phyloP scores from a whole-genome alignment of 2,888 invertebrate species.

The Drosophila siamana region DNA sequence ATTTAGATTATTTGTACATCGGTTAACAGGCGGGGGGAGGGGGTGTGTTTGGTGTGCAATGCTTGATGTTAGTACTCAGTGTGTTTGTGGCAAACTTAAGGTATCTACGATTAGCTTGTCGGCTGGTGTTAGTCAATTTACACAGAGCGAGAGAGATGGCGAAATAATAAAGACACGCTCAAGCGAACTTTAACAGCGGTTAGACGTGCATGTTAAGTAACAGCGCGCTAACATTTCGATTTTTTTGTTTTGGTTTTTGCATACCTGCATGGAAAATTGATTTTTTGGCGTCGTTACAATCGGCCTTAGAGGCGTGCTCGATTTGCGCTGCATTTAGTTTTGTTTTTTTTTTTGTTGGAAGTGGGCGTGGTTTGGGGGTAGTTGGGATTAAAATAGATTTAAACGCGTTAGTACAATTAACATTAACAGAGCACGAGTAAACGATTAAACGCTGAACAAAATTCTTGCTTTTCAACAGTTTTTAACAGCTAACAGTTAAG shows the following conservation, averaged over 20 bases:
- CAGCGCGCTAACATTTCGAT: slow-evolving; percentile 43
- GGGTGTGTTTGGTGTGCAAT: slow-evolving; percentile 16
- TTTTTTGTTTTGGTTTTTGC: slow-evolving; percentile 58
- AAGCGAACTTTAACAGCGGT: slow-evolving; percentile 51
- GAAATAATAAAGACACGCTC: slow-evolving; percentile 24
- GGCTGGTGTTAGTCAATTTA: slow-evolving; percentile 35
- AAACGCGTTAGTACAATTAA: slow-evolving; percentile 63
- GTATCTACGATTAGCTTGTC: slow-evolving; percentile 45
- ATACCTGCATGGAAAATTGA: slow-evolving; percentile 85
- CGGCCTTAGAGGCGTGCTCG: slow-evolving; percentile 81
- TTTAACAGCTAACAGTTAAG: slow-evolving; percentile 34
- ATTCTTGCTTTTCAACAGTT: neutral
- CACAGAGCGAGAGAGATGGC: slow-evolving; percentile 15
- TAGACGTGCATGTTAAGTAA: slow-evolving; percentile 62
- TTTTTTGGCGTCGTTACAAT: slow-evolving; percentile 81
- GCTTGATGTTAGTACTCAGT: slow-evolving; percentile 35
- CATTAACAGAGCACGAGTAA: slow-evolving; percentile 37
- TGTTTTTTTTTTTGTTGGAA: no score
- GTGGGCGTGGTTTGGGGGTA: neutral
- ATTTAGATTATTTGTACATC: slow-evolving; percentile 47
- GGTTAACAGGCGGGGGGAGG: slow-evolving; percentile 23
- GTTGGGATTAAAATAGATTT: slow-evolving; percentile 49
- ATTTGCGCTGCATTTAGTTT: slow-evolving; percentile 83
- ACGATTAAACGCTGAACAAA: slow-evolving; percentile 19
- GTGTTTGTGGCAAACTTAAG: slow-evolving; percentile 71